Conservation (phyloP, 2,888 invertebrate species). For the Tipula confusa region DNA sequence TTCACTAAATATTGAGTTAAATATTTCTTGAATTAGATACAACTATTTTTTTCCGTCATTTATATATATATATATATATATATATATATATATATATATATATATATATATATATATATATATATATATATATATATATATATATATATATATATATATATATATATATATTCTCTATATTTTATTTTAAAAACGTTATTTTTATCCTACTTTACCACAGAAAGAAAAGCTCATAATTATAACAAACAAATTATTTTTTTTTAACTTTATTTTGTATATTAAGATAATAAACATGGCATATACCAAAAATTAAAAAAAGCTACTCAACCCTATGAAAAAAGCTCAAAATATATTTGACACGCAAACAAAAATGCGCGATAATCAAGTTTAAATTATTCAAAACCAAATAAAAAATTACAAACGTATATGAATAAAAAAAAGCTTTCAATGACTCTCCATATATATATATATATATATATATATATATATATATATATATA, state of each 20-base stretch:
- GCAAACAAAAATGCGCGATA: background rate
- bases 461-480: background rate
- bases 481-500: background rate
- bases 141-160: no score
- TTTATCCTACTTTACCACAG: no score
- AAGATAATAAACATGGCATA: background rate
- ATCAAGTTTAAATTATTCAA: constrained; percentile 3
- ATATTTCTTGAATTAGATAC: no score
- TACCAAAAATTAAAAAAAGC: background rate
- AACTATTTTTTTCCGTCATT: no score
- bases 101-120: no score
- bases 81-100: no score
- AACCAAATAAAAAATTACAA: background rate
- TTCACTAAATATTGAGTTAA: no score
- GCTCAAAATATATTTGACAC: background rate
- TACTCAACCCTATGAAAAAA: no score
- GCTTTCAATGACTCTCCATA: background rate
- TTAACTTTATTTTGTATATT: background rate
- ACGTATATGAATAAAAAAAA: background rate
- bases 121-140: no score
- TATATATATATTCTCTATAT: no score
- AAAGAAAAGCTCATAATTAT: background rate
- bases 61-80: no score
- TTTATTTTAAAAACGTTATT: no score
- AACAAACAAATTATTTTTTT: background rate